A percentile compares a stretch with the other conserved stretches of the same genome.
phyloP scores from a whole-genome alignment of 2,888 invertebrate genomes.

The Tipula lateralis region DNA sequence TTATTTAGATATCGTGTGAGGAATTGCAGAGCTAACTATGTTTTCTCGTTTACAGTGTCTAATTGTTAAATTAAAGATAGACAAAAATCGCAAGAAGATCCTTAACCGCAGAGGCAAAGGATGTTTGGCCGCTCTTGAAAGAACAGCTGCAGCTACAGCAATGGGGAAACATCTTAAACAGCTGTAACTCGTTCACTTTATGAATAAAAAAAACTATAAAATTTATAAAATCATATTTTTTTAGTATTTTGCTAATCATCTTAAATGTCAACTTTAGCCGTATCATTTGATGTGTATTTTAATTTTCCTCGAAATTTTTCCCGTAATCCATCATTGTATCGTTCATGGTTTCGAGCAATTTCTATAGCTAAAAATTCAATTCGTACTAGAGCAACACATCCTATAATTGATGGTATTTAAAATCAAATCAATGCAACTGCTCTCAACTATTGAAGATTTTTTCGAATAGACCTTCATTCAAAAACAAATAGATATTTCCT shows the following conservation, averaged over 20 bases:
- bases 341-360: slow-evolving; percentile 90
- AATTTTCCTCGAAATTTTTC: slow-evolving; percentile 40
- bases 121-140: slow-evolving; percentile 81
- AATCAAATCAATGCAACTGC: too few relatives aligned
- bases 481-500: too few relatives aligned
- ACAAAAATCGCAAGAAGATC: slow-evolving; percentile 96
- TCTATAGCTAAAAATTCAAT: slow-evolving; percentile 97
- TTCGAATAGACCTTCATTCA: too few relatives aligned
- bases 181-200: slow-evolving; percentile 25
- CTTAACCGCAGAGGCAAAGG: slow-evolving; percentile 95
- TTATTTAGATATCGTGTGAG: slow-evolving; percentile 30
- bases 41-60: slow-evolving; percentile 63
- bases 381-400: too few relatives aligned
- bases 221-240: neutral
- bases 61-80: slow-evolving; percentile 98
- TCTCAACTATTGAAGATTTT: too few relatives aligned
- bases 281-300: neutral
- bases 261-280: neutral
- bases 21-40: neutral
- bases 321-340: slow-evolving; percentile 72
- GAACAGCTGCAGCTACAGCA: slow-evolving; percentile 64
- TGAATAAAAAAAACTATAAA: slow-evolving; percentile 27
- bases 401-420: too few relatives aligned
- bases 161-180: slow-evolving; percentile 72
- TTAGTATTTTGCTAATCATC: neutral